Evolutionary conservation across 2,797 vertebrate species (phyloP).

Genomic region (Loriculus beryllinus): DNA sequence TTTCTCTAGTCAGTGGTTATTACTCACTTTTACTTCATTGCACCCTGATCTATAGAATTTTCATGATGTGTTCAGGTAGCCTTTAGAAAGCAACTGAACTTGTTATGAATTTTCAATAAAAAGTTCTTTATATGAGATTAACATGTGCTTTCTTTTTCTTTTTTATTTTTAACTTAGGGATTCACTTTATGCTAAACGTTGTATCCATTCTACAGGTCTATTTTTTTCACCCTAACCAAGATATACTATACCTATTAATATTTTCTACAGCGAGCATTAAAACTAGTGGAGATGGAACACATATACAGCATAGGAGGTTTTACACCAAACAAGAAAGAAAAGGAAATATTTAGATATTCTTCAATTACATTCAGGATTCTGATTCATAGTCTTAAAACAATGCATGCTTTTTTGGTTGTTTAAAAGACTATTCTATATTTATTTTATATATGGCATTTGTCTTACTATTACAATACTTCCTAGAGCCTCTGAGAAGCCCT

Average conservation of each 20-base stretch:
- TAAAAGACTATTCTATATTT: not conserved
- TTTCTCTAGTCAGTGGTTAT: conserved; percentile 82
- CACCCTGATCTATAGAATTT: conserved; percentile 80
- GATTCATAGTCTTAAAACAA: not conserved
- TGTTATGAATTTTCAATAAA: conserved; percentile 74
- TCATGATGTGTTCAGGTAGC: conserved; percentile 78
- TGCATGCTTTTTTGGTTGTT: not conserved
- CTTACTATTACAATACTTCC: not conserved
- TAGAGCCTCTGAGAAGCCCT: not conserved
- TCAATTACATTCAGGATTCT: not conserved
- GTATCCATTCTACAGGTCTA: not conserved
- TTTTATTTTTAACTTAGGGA: conserved; percentile 21
- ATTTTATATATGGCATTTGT: not conserved
- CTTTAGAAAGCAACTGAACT: conserved; percentile 73
- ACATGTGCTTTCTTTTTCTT: conserved; percentile 5
- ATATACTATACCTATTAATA: conserved; percentile 13
- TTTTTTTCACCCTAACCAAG: conserved; percentile 27
- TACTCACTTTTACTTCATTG: conserved; percentile 81
- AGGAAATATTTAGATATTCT: conserved; percentile 13
- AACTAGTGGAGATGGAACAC: conserved; percentile 10
- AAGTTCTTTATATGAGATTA: conserved; percentile 64
- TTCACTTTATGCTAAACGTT: conserved; percentile 16
- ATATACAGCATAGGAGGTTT: conserved; percentile 39
- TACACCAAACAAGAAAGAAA: conserved; percentile 27
- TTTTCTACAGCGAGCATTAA: conserved; percentile 30